Conservation (phyloP, 92 coral and sea anemone genomes). For the Phenganax subtilis region DNA sequence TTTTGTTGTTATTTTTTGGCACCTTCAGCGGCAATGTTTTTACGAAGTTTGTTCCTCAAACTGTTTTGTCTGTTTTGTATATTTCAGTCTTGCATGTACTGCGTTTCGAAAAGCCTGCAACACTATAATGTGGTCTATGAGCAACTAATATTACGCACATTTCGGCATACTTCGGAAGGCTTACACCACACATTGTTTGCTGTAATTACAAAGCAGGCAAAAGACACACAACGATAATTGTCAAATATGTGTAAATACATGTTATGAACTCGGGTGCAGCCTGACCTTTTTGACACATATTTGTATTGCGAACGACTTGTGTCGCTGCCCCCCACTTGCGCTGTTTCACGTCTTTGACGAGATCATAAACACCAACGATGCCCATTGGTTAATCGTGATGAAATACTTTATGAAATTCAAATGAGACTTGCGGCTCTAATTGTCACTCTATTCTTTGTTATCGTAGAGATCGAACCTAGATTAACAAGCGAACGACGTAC, state of each 20-base stretch:
- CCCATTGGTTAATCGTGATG: constrained; percentile 19
- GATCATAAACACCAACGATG: constrained; percentile 31
- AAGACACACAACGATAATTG: neutral
- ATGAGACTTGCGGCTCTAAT: constrained; percentile 34
- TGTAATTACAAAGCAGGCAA: constrained; percentile 21
- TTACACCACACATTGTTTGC: constrained; percentile 17
- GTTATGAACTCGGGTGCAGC: neutral
- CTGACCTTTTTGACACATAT: constrained; percentile 14
- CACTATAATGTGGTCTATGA: neutral
- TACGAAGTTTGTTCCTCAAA: too few species aligned
- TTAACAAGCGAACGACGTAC: constrained; percentile 19
- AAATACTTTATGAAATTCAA: constrained; percentile 36
- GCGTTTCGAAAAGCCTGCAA: too few species aligned
- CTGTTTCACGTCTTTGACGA: constrained; percentile 11
- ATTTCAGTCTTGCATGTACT: too few species aligned
- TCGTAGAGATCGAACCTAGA: constrained; percentile 20
- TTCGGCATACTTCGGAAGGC: constrained; percentile 22
- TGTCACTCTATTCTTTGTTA: constrained; percentile 34
- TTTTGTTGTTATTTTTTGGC: too few species aligned
- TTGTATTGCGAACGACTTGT: neutral
- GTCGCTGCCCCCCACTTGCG: constrained; percentile 3
- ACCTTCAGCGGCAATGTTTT: too few species aligned
- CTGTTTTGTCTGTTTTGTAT: too few species aligned
- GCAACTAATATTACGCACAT: neutral
- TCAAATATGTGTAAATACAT: constrained; percentile 12